Conservation (phyloP, 2,797 vertebrate species). For the Coreius guichenoti region DNA sequence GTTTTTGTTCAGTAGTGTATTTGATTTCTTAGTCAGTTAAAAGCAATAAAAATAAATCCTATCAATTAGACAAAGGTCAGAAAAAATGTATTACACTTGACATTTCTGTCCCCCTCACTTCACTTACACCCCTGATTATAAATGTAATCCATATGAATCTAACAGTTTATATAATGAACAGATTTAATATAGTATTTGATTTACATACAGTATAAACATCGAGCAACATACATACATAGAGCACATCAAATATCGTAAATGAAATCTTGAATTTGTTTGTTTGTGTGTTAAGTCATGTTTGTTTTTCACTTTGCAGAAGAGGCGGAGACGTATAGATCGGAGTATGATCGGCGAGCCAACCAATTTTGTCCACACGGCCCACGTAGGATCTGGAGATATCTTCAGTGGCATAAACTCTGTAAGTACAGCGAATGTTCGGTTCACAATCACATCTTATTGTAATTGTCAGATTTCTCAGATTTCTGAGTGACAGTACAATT, state of each 20-base stretch:
- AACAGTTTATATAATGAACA: too few species aligned
- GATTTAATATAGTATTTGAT: not conserved
- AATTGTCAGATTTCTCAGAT: not conserved
- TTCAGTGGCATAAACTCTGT: conserved; percentile 90
- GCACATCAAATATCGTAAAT: not conserved
- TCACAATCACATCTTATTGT: not conserved
- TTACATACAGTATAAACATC: too few species aligned
- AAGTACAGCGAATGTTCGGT: conserved; percentile 62
- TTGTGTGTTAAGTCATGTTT: not conserved
- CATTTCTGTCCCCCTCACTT: too few species aligned
- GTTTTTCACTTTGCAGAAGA: conserved; percentile 76
- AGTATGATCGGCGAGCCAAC: conserved; percentile 89
- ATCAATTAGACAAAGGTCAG: too few species aligned
- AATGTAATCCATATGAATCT: not conserved
- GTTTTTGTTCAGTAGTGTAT: too few species aligned
- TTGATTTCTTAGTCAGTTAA: too few species aligned
- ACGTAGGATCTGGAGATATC: conserved; percentile 86
- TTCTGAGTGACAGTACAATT: not conserved
- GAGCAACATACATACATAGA: not conserved
- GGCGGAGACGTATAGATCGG: conserved; percentile 84
- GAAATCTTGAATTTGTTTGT: not conserved
- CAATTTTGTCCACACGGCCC: conserved; percentile 88
- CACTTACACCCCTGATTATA: not conserved
- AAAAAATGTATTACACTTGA: too few species aligned
- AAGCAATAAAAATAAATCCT: too few species aligned